Base-by-base conservation (phyloP, 1,140 invertebrate species). In the Mactra quadrangularis region DNA sequence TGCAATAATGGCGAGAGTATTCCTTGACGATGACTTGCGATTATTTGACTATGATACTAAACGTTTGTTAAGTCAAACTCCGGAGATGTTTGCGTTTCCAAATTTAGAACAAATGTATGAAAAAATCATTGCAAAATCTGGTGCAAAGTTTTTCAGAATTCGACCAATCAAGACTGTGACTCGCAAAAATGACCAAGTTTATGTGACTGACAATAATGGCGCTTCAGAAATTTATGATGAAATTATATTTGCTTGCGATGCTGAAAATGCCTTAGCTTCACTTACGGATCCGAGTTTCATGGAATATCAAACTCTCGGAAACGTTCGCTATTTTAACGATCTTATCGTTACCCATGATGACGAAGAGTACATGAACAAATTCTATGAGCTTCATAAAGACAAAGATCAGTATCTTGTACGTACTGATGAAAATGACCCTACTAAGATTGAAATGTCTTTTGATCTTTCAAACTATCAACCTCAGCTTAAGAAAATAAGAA, bases 41-140 rank as follows among this genome's bases (percentile, higher is more conserved):
- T 76, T 91, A 1, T 91, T 91, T 82, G 88, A 91, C 62, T 90
- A 90, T 72, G 88, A 89, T 50, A 53, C 86, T 2, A 85, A 88
- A 45, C 62, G 75, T 27, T 79, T 90, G 6, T 50, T 91, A 0
- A 89, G 87, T 78, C 86, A 89, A 72, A 89, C 78, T 19, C 88
- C 90, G 11, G 87, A 90, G 68, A 89, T 91, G 88, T 91, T 90
- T 82, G 87, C 88, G 0, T 91, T 91, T 86, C 86, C 85, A 15
- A 89, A 89, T 52, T 83, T 91, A 3, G 77, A 86, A 22, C 50
- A 88, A 25, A 89, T 91, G 86, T 91, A 91, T 59, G 41, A 83
- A 27, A 88, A 74, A n/a, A 90, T 90, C 19, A 84, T 90, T 19
- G 41, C 45, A 19, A 89, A 87, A 31, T 79, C 57, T 53, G 81